Conservation (phyloP, 2,888 invertebrate species). For the Arge pagana region DNA sequence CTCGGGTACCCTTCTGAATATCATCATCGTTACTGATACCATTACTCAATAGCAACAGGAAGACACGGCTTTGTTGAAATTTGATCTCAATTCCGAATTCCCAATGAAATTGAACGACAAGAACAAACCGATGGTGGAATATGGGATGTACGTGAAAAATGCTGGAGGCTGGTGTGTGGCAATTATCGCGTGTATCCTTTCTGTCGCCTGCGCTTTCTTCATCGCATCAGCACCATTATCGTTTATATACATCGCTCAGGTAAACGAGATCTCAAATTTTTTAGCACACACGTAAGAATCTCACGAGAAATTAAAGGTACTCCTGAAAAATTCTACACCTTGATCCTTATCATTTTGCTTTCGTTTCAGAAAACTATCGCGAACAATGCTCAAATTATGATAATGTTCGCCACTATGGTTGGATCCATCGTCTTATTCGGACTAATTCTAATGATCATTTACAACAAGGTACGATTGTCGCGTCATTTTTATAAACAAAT, state of each 20-base stretch:
- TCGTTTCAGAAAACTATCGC: conserved; percentile 33
- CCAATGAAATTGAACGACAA: conserved; percentile 17
- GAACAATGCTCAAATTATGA: conserved; percentile 30
- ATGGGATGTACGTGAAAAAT: conserved; percentile 31
- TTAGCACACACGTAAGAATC: no score
- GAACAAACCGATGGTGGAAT: conserved; percentile 18
- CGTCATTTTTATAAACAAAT: neutral
- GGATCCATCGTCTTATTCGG: conserved; percentile 35
- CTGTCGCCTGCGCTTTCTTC: conserved; percentile 34
- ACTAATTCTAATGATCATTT: conserved; percentile 32
- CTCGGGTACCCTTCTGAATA: no score
- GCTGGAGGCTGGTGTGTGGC: conserved; percentile 32
- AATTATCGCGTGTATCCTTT: conserved; percentile 28
- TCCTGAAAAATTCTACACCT: no score
- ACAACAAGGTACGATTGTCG: conserved; percentile 33
- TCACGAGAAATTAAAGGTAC: no score
- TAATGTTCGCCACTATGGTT: conserved; percentile 33
- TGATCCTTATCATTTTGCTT: conserved; percentile 6
- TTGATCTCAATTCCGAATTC: conserved; percentile 13
- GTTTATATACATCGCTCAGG: conserved; percentile 36
- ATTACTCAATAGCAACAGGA: conserved; percentile 21
- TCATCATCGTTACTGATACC: neutral
- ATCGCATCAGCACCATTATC: conserved; percentile 36
- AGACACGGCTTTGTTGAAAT: conserved; percentile 15
- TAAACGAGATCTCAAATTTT: no score